Percentiles rank a stretch among this genome's conserved stretches.
These are phyloP conservation scores for Pantherophis vulpinus DNA, from an alignment of 2,797 vertebrate species.

Conservation along the genomic window DNA sequence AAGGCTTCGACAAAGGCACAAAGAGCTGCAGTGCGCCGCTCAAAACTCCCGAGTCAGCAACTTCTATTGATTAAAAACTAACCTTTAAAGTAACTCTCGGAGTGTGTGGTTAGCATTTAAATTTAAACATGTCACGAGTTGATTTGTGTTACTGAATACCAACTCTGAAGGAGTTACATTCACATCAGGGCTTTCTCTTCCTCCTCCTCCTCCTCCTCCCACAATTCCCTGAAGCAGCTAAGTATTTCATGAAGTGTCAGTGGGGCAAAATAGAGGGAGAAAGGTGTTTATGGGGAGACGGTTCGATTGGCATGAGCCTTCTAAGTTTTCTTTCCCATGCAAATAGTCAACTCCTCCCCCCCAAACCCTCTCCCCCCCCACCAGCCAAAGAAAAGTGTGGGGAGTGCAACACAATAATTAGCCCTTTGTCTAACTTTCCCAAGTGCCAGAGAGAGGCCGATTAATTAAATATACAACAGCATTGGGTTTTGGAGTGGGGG, in stretches of 20 bases:
- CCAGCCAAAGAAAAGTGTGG: constrained; percentile 67
- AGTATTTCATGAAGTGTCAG: constrained; percentile 83
- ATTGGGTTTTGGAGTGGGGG: constrained; percentile 79
- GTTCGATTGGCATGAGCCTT: constrained; percentile 59
- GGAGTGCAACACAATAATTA: constrained; percentile 80
- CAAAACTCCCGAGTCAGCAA: constrained; percentile 95
- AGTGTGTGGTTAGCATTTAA: constrained; percentile 88
- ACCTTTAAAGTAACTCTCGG: constrained; percentile 95
- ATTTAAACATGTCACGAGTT: constrained; percentile 93
- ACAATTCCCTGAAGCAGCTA: constrained; percentile 82
- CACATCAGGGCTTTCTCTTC: constrained; percentile 69
- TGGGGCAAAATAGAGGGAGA: constrained; percentile 68
- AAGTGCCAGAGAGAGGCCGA: constrained; percentile 78
- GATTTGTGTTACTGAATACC: constrained; percentile 83
- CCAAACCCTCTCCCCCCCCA: not conserved
- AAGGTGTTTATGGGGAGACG: constrained; percentile 60
- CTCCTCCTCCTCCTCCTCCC: constrained; percentile 41
- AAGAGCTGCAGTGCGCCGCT: constrained; percentile 84
- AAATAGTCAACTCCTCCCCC: constrained; percentile 66
- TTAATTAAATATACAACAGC: constrained; percentile 83
- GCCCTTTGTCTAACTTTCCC: constrained; percentile 83
- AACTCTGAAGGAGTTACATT: constrained; percentile 80
- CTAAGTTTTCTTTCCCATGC: constrained; percentile 78
- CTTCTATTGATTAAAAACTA: constrained; percentile 99
- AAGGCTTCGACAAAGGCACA: constrained; percentile 80